Conservation (phyloP, 1,140 invertebrate species). For the Rhynchophorus ferrugineus region DNA sequence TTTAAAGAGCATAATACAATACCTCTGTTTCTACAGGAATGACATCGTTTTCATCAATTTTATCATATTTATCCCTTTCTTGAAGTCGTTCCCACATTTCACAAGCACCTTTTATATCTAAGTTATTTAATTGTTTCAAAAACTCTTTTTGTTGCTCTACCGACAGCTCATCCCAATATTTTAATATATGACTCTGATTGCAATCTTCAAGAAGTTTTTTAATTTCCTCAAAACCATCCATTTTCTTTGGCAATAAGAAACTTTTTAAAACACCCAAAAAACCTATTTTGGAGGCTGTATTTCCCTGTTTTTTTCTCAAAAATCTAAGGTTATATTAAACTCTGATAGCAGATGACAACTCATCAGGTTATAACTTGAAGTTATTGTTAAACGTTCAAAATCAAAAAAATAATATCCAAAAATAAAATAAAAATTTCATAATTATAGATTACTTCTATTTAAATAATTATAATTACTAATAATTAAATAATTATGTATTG, state of each 20-base stretch:
- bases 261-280: slow-evolving; percentile 10
- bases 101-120: slow-evolving; percentile 60
- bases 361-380: no score
- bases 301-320: background rate
- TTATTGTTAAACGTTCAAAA: no score
- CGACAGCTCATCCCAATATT: slow-evolving; percentile 72
- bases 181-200: slow-evolving; percentile 75
- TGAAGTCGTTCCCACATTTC: slow-evolving; percentile 58
- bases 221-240: slow-evolving; percentile 15
- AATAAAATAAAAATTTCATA: no score
- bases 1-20: background rate
- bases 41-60: slow-evolving; percentile 68
- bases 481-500: no score
- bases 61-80: slow-evolving; percentile 49
- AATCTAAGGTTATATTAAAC: background rate
- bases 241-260: slow-evolving; percentile 10
- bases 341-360: slow-evolving; percentile 8
- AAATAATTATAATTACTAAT: no score
- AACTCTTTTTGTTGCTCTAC: slow-evolving; percentile 55
- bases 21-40: slow-evolving; percentile 55
- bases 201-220: slow-evolving; percentile 15
- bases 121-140: slow-evolving; percentile 51
- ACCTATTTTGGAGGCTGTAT: slow-evolving; percentile 10
- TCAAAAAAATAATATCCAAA: no score
- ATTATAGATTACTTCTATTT: no score